phyloP scores from a whole-genome alignment of 2,888 invertebrate genomes.

The Hoplodrina ambigua region DNA sequence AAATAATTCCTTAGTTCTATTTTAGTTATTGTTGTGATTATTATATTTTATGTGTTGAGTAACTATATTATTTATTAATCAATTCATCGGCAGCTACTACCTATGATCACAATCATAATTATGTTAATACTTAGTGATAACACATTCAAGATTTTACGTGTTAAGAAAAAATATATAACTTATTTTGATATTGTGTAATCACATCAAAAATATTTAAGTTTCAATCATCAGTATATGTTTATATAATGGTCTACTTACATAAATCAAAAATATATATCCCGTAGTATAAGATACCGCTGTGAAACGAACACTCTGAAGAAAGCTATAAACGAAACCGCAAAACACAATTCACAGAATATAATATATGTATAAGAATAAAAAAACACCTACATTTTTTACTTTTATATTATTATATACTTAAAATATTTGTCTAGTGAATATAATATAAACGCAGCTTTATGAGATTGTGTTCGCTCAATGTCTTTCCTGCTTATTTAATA shows the following conservation, averaged over 20 bases:
- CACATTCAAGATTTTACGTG: constrained; percentile 15
- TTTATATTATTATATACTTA: constrained; percentile 50
- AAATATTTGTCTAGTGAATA: constrained; percentile 49
- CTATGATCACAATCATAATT: constrained; percentile 22
- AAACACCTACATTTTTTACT: constrained; percentile 57
- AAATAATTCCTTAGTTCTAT: constrained; percentile 58
- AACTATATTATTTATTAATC: constrained; percentile 53
- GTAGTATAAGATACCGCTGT: constrained; percentile 51
- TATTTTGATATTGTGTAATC: constrained; percentile 21
- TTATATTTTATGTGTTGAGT: constrained; percentile 56
- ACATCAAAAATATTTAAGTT: constrained; percentile 31
- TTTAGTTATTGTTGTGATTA: constrained; percentile 58
- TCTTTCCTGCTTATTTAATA: constrained; percentile 40
- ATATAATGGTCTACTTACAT: constrained; percentile 25
- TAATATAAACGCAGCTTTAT: constrained; percentile 54
- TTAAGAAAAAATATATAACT: constrained; percentile 29
- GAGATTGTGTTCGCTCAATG: constrained; percentile 54
- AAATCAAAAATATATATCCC: constrained; percentile 22
- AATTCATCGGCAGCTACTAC: constrained; percentile 60
- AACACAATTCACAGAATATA: constrained; percentile 10
- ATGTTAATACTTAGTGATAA: background rate
- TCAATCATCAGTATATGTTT: constrained; percentile 15
- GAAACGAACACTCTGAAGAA: constrained; percentile 20
- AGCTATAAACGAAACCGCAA: constrained; percentile 27
- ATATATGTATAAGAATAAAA: constrained; percentile 35